These are phyloP conservation scores for Tringa solitaria DNA, from an alignment of 2,113 vertebrate genomes.

Conservation along the genomic window DNA sequence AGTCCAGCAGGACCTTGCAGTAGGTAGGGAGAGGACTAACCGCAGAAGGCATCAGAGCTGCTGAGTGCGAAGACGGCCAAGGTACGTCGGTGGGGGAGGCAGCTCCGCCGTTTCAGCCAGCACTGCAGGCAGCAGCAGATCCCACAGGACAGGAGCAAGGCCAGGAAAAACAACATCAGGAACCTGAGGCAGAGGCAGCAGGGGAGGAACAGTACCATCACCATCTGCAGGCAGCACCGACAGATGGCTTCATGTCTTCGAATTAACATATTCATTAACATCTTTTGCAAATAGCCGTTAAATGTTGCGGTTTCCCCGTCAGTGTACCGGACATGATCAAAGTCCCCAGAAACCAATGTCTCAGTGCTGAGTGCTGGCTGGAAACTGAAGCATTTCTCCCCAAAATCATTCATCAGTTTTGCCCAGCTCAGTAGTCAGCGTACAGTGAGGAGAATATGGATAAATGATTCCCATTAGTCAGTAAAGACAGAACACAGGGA, in stretches of 20 bases:
- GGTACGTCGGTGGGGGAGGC: background rate
- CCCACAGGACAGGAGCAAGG: conserved; percentile 62
- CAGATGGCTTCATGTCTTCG: conserved; percentile 39
- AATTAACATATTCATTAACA: conserved; percentile 57
- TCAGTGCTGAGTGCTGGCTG: background rate
- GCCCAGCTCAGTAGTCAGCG: background rate
- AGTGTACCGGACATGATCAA: background rate
- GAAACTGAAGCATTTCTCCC: conserved; percentile 12
- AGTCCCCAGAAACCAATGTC: background rate
- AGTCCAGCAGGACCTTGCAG: background rate
- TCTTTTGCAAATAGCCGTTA: background rate
- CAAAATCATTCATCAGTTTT: background rate
- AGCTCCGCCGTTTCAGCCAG: conserved; percentile 32
- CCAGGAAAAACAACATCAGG: conserved; percentile 56
- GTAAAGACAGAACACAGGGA: conserved; percentile 52
- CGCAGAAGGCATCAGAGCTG: conserved; percentile 36
- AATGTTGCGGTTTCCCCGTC: background rate
- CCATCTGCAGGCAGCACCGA: background rate
- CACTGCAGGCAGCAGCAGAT: conserved; percentile 66
- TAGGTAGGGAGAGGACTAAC: conserved; percentile 41
- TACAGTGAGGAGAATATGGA: conserved; percentile 26
- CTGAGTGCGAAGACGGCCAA: conserved; percentile 70
- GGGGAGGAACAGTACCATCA: background rate
- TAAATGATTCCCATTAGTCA: conserved; percentile 61
- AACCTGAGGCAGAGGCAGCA: conserved; percentile 63